Percentiles rank a stretch among this genome's conserved stretches.
These are phyloP conservation scores for Gymnodraco acuticeps DNA, from an alignment of 2,797 vertebrate species.

Conservation along the genomic window DNA sequence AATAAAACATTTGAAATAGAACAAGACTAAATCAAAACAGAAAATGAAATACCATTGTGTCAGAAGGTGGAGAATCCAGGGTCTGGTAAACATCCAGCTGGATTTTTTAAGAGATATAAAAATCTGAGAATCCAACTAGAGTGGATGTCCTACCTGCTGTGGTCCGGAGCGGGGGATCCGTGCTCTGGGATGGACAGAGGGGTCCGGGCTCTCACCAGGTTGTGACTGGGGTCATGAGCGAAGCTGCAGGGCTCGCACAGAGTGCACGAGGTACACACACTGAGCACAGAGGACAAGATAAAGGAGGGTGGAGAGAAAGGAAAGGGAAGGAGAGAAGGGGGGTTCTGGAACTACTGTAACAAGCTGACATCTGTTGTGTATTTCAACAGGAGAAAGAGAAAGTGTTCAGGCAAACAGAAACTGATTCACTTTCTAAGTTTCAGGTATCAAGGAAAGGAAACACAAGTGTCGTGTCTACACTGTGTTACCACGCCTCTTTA, in stretches of 20 bases:
- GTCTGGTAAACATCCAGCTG: not conserved
- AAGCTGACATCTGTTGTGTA: not conserved
- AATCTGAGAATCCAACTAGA: not conserved
- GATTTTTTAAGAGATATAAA: not conserved
- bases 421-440: not conserved
- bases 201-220: conserved; percentile 90
- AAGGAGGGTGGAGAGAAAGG: not conserved
- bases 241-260: conserved; percentile 93
- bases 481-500: not conserved
- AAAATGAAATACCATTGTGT: not conserved
- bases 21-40: not conserved
- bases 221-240: conserved; percentile 90
- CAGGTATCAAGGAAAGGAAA: not conserved
- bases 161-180: conserved; percentile 83
- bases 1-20: not conserved
- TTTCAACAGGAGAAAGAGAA: not conserved
- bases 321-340: not conserved
- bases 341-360: not conserved
- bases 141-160: conserved; percentile 79
- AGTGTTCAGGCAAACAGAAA: not conserved
- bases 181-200: conserved; percentile 87
- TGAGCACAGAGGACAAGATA: conserved; percentile 55
- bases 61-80: not conserved
- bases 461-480: not conserved
- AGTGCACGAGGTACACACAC: conserved; percentile 92